Percentiles rank a stretch among this genome's conserved stretches.
These are phyloP conservation scores for Sardinella longiceps DNA, from an alignment of 2,797 vertebrate species.

Conservation along the genomic window DNA sequence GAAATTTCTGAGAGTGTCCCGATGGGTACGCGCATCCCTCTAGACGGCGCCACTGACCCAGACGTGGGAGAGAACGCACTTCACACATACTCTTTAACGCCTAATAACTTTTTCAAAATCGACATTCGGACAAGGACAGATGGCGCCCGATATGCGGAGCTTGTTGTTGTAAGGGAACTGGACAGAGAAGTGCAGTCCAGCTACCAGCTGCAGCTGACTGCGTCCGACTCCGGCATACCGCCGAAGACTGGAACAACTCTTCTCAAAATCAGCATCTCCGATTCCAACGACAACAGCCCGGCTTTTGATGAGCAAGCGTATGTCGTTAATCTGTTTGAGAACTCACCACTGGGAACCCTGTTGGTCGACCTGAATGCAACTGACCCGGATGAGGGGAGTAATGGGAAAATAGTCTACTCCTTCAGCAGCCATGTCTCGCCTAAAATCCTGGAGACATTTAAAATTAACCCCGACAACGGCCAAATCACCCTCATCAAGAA, in stretches of 20 bases:
- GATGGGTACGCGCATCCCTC: constrained; percentile 88
- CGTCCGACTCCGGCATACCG: constrained; percentile 90
- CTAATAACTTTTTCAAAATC: constrained; percentile 90
- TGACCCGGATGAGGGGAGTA: constrained; percentile 95
- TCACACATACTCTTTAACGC: constrained; percentile 87
- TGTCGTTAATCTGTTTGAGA: constrained; percentile 84
- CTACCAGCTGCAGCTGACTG: constrained; percentile 91
- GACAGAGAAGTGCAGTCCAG: constrained; percentile 88
- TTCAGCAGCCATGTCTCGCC: constrained; percentile 93
- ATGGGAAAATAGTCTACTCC: constrained; percentile 92
- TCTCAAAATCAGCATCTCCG: constrained; percentile 91
- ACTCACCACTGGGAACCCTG: constrained; percentile 85
- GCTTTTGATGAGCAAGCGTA: constrained; percentile 87
- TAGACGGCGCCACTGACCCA: constrained; percentile 91
- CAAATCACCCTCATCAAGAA: constrained; percentile 90
- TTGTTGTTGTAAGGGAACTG: constrained; percentile 88
- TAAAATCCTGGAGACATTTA: constrained; percentile 91
- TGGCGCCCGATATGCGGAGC: constrained; percentile 92
- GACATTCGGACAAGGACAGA: constrained; percentile 91
- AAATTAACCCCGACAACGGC: constrained; percentile 88
- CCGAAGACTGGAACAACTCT: constrained; percentile 89
- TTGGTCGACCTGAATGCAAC: constrained; percentile 95
- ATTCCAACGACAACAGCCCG: constrained; percentile 98
- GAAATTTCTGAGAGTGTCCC: constrained; percentile 96
- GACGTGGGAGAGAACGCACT: constrained; percentile 94